Evolutionary conservation across 2,888 invertebrate species (phyloP).

Genomic region (Diadegma fenestrale): DNA sequence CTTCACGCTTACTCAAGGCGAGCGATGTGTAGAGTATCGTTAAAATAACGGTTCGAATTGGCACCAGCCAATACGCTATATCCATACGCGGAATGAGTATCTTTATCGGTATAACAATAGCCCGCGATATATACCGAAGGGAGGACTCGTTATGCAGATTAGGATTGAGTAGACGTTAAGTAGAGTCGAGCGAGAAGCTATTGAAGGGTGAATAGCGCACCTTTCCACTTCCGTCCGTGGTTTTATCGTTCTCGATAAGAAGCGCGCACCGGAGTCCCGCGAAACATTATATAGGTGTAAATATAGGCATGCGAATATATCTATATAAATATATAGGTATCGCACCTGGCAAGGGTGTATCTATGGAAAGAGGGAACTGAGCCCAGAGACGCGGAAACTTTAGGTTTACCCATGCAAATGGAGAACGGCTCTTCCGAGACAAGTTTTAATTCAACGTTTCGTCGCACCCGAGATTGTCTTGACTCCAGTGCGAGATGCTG

Average conservation of each 20-base stretch:
- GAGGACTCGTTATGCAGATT: constrained; percentile 52
- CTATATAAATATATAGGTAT: background rate
- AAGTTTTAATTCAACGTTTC: constrained; percentile 77
- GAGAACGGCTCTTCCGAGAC: constrained; percentile 68
- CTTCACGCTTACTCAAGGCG: background rate
- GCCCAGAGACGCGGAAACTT: constrained; percentile 68
- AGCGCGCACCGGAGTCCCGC: constrained; percentile 27
- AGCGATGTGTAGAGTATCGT: background rate
- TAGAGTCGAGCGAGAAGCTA: constrained; percentile 42
- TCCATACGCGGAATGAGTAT: constrained; percentile 26
- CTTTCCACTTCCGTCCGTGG: constrained; percentile 29
- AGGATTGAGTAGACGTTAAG: constrained; percentile 61
- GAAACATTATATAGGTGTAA: constrained; percentile 31
- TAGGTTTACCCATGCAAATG: constrained; percentile 75
- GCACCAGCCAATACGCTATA: background rate
- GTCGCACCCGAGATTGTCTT: constrained; percentile 70
- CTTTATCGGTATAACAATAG: constrained; percentile 33
- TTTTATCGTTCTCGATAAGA: constrained; percentile 66
- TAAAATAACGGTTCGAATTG: background rate
- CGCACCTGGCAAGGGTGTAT: constrained; percentile 30
- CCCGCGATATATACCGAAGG: background rate
- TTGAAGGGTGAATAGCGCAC: constrained; percentile 49
- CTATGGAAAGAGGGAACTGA: constrained; percentile 42
- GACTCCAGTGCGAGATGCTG: constrained; percentile 45
- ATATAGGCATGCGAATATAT: constrained; percentile 14